These are phyloP conservation scores for Sebastes taczanowskii DNA, from an alignment of 2,797 vertebrate genomes.

Conservation along the genomic window DNA sequence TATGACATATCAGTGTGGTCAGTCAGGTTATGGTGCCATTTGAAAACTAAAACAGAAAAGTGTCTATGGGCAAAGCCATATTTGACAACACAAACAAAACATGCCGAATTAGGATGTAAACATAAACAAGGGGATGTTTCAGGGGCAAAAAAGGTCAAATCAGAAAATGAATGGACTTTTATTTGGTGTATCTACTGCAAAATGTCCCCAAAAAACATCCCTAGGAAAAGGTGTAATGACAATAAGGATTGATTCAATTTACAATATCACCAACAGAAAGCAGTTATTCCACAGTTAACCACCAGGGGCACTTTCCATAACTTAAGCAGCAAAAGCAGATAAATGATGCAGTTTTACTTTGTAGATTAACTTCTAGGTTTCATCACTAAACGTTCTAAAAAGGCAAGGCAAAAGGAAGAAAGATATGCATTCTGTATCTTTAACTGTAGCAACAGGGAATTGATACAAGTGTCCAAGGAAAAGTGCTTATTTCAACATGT, in stretches of 20 bases:
- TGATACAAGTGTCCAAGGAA: constrained; percentile 54
- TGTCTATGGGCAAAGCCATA: constrained; percentile 4
- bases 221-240: constrained; percentile 11
- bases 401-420: constrained; percentile 45
- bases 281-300: constrained; percentile 29
- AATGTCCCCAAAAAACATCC: constrained; percentile 14
- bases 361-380: constrained; percentile 28
- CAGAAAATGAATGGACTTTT: constrained; percentile 30
- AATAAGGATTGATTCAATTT: not conserved
- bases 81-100: constrained; percentile 10
- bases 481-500: constrained; percentile 73
- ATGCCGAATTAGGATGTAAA: constrained; percentile 26
- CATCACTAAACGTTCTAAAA: constrained; percentile 38
- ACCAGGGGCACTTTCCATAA: constrained; percentile 37
- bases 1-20: constrained; percentile 4
- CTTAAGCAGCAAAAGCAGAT: constrained; percentile 55
- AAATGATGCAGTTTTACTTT: constrained; percentile 30
- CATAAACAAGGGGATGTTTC: constrained; percentile 11
- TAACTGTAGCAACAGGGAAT: constrained; percentile 43
- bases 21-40: constrained; percentile 25
- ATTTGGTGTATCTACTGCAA: constrained; percentile 50
- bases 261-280: constrained; percentile 9
- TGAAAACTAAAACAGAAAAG: constrained; percentile 15
- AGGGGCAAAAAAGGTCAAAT: constrained; percentile 22
- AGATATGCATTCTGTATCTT: constrained; percentile 47